Evolutionary conservation across 2,113 vertebrate genomes (phyloP).

Genomic region (Neopipo cinnamomea): DNA sequence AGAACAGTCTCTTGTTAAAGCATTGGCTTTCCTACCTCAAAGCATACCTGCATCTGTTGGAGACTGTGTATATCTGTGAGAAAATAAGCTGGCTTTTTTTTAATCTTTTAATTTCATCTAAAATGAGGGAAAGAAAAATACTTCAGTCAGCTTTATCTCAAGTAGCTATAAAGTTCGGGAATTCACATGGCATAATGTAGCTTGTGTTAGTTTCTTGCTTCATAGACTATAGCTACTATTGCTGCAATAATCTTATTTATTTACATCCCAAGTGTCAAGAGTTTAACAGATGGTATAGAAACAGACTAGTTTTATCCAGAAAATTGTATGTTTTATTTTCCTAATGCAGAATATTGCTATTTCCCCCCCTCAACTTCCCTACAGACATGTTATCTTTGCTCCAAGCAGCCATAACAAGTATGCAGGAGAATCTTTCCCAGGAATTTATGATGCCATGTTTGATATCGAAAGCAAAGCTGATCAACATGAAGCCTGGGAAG

Average conservation of each 20-base stretch:
- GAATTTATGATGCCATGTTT: constrained; percentile 91
- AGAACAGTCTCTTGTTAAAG: background rate
- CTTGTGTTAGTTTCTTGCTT: background rate
- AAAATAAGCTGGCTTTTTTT: background rate
- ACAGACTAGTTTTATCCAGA: background rate
- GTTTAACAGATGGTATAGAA: background rate
- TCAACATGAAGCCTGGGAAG: constrained; percentile 78
- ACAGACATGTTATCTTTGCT: constrained; percentile 91
- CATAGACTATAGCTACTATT: background rate
- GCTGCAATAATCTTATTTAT: background rate
- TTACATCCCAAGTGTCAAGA: background rate
- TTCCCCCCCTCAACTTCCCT: background rate
- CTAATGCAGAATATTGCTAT: background rate
- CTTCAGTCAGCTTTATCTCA: background rate
- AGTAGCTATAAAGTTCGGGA: background rate
- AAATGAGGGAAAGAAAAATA: background rate
- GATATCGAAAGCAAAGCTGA: constrained; percentile 80
- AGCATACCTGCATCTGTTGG: background rate
- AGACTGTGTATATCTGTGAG: background rate
- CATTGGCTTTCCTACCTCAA: background rate
- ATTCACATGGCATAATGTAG: background rate
- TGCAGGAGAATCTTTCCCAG: constrained; percentile 91
- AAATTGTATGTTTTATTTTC: background rate
- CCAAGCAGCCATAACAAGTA: constrained; percentile 97
- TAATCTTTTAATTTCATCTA: background rate